Percentiles rank a stretch among this genome's conserved stretches.
Evolutionary conservation across 23 tunicate species (phyloP).

Genomic region (Diplosoma virens): DNA sequence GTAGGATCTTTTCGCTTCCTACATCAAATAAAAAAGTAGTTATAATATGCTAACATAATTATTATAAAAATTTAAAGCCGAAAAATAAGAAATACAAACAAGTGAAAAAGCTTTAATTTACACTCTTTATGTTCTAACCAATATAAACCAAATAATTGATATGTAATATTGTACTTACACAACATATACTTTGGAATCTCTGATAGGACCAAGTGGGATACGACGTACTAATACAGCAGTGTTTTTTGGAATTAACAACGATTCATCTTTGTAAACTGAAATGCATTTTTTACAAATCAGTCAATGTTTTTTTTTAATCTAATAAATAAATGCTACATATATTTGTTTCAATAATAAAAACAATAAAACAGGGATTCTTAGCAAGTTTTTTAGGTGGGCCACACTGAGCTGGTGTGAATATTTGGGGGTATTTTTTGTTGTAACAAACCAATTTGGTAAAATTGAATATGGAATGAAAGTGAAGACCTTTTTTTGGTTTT

Average conservation of each 20-base stretch:
- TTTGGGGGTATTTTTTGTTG: no score
- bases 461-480: no score
- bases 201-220: constrained; percentile 80
- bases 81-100: not conserved
- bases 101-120: not conserved
- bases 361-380: no score
- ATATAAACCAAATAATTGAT: not conserved
- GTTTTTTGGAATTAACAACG: constrained; percentile 78
- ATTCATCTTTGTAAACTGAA: constrained; percentile 80
- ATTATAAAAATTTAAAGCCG: not conserved
- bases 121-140: not conserved
- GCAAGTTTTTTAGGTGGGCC: no score
- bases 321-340: no score
- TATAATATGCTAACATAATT: not conserved
- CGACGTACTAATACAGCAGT: constrained; percentile 75
- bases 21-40: not conserved
- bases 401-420: no score
- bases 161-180: constrained; percentile 60
- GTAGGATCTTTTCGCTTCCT: constrained; percentile 32
- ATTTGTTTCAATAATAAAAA: no score
- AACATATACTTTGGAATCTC: constrained; percentile 78
- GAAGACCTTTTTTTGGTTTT: no score
- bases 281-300: no score
- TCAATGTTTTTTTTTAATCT: not conserved
- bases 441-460: no score